A percentile compares a stretch with the other conserved stretches of the same genome.
Conservation (phyloP, 2,888 invertebrate species). For the Cistogaster globosa region DNA sequence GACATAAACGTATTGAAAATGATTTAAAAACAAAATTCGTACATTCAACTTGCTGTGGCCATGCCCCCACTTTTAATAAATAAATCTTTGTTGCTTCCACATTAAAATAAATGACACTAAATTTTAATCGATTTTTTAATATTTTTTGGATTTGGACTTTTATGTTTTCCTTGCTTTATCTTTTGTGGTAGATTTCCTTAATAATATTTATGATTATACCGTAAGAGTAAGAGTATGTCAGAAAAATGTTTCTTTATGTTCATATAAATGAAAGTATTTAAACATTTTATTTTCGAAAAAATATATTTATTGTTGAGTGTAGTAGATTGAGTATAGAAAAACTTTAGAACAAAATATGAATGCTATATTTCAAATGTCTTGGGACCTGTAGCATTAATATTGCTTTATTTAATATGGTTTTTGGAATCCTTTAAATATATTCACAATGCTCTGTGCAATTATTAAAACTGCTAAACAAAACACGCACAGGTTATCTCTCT, state of each 20-base stretch:
- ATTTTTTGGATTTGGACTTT: constrained; percentile 39
- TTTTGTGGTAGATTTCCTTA: constrained; percentile 53
- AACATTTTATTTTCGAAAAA: too few species aligned
- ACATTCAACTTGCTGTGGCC: constrained; percentile 44
- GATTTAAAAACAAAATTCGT: not conserved
- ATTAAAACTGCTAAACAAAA: too few species aligned
- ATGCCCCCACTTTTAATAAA: constrained; percentile 15
- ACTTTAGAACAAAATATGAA: too few species aligned
- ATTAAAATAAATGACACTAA: constrained; percentile 65
- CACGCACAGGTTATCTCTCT: too few species aligned
- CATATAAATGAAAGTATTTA: not conserved
- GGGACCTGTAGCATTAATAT: too few species aligned
- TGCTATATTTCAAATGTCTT: too few species aligned
- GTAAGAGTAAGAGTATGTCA: constrained; percentile 46
- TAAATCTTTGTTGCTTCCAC: constrained; percentile 23
- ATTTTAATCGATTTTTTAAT: constrained; percentile 52
- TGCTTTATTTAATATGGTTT: too few species aligned
- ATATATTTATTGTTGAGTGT: too few species aligned
- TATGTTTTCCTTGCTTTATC: constrained; percentile 5
- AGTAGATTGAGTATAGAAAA: too few species aligned
- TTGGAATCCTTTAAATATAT: too few species aligned
- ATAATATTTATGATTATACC: constrained; percentile 59
- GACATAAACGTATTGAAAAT: not conserved
- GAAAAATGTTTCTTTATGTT: not conserved
- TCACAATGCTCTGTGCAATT: too few species aligned